Percentiles rank a stretch among this genome's conserved stretches.
phyloP scores from a whole-genome alignment of 2,888 invertebrate species.

The Euclidia mi region DNA sequence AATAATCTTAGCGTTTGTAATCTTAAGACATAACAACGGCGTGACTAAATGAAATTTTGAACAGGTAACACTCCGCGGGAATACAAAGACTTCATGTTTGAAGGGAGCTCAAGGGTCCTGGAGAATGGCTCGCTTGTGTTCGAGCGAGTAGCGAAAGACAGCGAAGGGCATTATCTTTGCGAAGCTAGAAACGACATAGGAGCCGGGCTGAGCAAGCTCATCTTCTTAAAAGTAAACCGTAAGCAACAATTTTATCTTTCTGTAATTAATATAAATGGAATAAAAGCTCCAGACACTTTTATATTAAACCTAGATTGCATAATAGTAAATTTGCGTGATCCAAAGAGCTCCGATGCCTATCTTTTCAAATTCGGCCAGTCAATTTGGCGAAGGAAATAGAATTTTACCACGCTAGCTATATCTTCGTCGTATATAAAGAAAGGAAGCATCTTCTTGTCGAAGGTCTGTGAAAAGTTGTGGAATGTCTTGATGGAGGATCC shows the following conservation, averaged over 20 bases:
- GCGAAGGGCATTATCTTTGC: constrained; percentile 97
- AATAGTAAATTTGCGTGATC: constrained; percentile 40
- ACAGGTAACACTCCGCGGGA: constrained; percentile 92
- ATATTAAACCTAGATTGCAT: constrained; percentile 32
- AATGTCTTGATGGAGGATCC: constrained; percentile 78
- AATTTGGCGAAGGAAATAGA: constrained; percentile 55
- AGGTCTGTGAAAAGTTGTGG: constrained; percentile 79
- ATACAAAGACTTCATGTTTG: constrained; percentile 95
- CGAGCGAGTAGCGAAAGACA: constrained; percentile 95
- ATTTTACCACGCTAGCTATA: constrained; percentile 58
- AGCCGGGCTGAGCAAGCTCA: constrained; percentile 97
- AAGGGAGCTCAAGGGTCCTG: constrained; percentile 93
- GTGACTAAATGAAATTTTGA: constrained; percentile 49
- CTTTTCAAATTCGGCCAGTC: constrained; percentile 46
- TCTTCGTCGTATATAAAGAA: constrained; percentile 59
- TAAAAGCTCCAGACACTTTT: constrained; percentile 17
- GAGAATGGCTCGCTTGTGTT: constrained; percentile 96
- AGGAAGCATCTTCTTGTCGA: constrained; percentile 71
- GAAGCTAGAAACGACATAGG: constrained; percentile 98
- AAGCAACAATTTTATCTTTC: constrained; percentile 68
- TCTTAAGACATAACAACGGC: constrained; percentile 45
- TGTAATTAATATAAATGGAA: constrained; percentile 24
- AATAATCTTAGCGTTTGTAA: constrained; percentile 12
- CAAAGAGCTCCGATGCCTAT: constrained; percentile 43
- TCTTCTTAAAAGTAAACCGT: constrained; percentile 97